Conservation (phyloP, 2,113 vertebrate species). For the Pelobates fuscus region DNA sequence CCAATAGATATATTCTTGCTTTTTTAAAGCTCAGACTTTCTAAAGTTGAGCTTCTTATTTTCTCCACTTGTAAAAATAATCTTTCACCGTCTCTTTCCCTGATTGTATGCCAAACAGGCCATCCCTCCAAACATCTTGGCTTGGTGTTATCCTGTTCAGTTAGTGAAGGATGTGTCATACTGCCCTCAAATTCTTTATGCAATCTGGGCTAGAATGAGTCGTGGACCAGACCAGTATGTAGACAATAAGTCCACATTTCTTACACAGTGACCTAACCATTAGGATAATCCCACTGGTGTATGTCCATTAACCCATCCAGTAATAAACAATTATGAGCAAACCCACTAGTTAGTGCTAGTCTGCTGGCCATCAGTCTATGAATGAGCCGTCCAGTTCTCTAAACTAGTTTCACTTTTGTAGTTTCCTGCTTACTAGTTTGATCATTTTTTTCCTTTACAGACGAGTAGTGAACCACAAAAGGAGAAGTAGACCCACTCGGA, state of each 20-base stretch:
- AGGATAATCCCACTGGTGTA: neutral
- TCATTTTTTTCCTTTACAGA: neutral
- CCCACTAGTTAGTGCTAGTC: neutral
- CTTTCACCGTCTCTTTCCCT: too few relatives aligned
- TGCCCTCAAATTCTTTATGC: too few relatives aligned
- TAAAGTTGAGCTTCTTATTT: too few relatives aligned
- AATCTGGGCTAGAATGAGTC: too few relatives aligned
- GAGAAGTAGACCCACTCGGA: slow-evolving; percentile 3
- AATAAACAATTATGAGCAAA: neutral
- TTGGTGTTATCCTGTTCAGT: too few relatives aligned
- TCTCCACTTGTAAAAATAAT: too few relatives aligned
- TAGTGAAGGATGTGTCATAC: too few relatives aligned
- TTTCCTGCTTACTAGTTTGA: slow-evolving; percentile 1
- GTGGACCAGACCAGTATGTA: neutral
- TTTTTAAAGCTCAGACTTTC: too few relatives aligned
- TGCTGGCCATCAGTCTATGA: neutral
- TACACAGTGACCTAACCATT: neutral
- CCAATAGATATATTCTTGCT: too few relatives aligned
- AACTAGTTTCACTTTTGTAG: slow-evolving; percentile 10
- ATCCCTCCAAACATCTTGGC: too few relatives aligned
- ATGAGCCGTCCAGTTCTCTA: slow-evolving; percentile 3
- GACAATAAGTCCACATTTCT: neutral
- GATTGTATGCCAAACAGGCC: too few relatives aligned
- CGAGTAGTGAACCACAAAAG: slow-evolving; percentile 8
- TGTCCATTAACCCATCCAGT: neutral